These are phyloP conservation scores for Typhlichthys eigenmanni DNA, from an alignment of 2,797 vertebrate species.

Conservation along the genomic window DNA sequence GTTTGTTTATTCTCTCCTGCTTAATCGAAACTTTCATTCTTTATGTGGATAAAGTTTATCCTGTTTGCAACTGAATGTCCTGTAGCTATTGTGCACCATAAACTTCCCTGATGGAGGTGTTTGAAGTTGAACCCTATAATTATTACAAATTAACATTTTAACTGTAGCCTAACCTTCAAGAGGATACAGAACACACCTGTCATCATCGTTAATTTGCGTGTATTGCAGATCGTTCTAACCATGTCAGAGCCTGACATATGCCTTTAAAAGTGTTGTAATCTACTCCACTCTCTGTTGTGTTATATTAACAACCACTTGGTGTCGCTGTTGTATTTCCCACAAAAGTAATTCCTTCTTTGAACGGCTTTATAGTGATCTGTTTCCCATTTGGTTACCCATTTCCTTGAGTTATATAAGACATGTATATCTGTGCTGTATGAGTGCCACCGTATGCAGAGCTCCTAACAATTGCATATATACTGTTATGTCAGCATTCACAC, in stretches of 20 bases:
- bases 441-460: slow-evolving; percentile 50
- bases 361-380: slow-evolving; percentile 29
- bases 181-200: slow-evolving; percentile 7
- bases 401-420: slow-evolving; percentile 50
- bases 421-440: slow-evolving; percentile 51
- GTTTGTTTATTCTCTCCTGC: slow-evolving; percentile 50
- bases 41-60: background rate
- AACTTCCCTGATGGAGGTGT: background rate
- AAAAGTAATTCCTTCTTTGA: slow-evolving; percentile 14
- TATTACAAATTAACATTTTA: slow-evolving; percentile 19
- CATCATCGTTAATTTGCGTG: background rate
- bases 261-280: too few relatives aligned
- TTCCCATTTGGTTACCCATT: slow-evolving; percentile 18
- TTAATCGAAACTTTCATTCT: background rate
- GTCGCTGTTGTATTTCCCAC: slow-evolving; percentile 69
- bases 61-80: background rate
- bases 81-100: background rate
- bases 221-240: too few relatives aligned
- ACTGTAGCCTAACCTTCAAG: background rate
- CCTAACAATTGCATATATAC: slow-evolving; percentile 72
- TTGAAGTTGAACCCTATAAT: slow-evolving; percentile 5
- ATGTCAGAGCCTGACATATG: too few relatives aligned
- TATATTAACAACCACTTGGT: slow-evolving; percentile 55
- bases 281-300: slow-evolving; percentile 14
- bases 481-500: slow-evolving; percentile 73